Percentiles rank a stretch among this genome's conserved stretches.
phyloP scores from a whole-genome alignment of 2,113 vertebrate genomes.

The Dasyornis broadbenti region DNA sequence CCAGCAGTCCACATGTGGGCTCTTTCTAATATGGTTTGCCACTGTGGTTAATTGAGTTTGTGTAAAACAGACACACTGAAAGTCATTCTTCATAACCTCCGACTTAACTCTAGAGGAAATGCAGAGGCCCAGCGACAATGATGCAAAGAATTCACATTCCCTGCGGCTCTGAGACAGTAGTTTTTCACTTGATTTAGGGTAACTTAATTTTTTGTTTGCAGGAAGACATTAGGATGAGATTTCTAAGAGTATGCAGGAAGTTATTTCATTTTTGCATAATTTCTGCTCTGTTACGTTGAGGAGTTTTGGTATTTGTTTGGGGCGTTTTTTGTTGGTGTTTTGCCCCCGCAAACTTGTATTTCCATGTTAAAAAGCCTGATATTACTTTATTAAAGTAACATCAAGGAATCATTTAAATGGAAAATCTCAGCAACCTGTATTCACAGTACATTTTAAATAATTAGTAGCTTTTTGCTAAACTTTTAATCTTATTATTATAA shows the following conservation, averaged over 20 bases:
- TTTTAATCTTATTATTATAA: not conserved
- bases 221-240: not conserved
- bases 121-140: accelerated
- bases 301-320: not conserved
- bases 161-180: not conserved
- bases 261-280: not conserved
- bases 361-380: not conserved
- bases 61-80: not conserved
- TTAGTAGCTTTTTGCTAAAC: not conserved
- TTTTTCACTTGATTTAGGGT: not conserved
- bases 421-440: not conserved
- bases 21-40: not conserved
- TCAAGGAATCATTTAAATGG: not conserved
- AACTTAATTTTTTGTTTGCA: not conserved
- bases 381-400: not conserved
- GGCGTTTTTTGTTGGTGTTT: not conserved
- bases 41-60: accelerated
- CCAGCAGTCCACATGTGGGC: not conserved
- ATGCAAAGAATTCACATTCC: not conserved
- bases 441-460: not conserved
- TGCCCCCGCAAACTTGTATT: accelerated
- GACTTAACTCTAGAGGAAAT: not conserved
- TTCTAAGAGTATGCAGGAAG: not conserved
- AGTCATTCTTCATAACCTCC: not conserved
- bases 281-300: not conserved